A percentile compares a stretch with the other conserved stretches of the same genome.
Evolutionary conservation across 1,140 invertebrate genomes (phyloP).

Genomic region (Procambarus virginalis): DNA sequence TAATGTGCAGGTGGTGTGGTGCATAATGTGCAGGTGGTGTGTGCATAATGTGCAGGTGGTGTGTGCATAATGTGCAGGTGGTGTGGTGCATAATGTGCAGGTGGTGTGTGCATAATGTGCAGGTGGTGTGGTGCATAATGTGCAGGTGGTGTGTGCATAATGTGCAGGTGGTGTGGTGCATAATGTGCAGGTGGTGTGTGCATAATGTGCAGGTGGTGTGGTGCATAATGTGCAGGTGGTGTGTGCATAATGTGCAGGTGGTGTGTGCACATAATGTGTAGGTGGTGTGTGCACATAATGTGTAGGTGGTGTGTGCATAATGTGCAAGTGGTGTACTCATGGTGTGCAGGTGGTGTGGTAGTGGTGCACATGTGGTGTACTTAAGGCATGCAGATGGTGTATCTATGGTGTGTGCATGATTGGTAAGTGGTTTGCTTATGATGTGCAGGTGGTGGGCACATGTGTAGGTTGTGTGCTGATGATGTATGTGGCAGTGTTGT

Average conservation of each 20-base stretch:
- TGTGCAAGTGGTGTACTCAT: neutral
- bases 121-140: no score
- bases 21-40: no score
- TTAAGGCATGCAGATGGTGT: neutral
- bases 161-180: no score
- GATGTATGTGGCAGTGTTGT: no score
- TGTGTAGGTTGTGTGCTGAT: neutral
- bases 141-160: no score
- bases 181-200: no score
- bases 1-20: no score
- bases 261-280: no score
- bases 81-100: neutral
- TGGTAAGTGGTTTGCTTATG: neutral
- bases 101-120: neutral
- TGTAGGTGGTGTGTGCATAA: neutral
- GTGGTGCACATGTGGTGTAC: no score
- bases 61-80: neutral
- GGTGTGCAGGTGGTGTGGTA: no score
- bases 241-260: neutral
- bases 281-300: neutral
- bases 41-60: neutral
- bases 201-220: no score
- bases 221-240: neutral
- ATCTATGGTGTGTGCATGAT: neutral
- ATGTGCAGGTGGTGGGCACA: neutral